Evolutionary conservation across 2,888 invertebrate genomes (phyloP), one percentile per base, ranked within the genome.

Genomic region (Thyatira batis): DNA sequence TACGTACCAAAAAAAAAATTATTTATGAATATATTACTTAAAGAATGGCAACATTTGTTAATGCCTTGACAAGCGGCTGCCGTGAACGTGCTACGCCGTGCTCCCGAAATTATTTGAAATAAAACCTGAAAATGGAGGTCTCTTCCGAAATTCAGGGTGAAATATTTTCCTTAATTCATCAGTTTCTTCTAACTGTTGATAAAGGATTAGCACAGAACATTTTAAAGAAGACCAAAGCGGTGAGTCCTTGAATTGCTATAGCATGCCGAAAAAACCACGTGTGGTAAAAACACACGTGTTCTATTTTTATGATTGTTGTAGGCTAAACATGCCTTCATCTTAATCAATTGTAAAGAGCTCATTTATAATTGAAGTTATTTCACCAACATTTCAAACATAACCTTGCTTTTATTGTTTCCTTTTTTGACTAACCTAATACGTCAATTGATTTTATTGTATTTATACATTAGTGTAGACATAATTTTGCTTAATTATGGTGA

Each of bases 211-310:
- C 96, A 0, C 92, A 93, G 70, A 92, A 94, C 50, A 96, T 95
- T 76, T 93, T 95, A 72, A 93, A 94, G 71, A 95, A 95, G 87
- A 93, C 94, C 0, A 96, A 96, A 80, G 94, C 95, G 88, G 96
- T 96, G 93, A 95, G 96, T 93, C 54, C 49, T 50, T 46, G 1
- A 17, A 17, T 45, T 54, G 45, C 52, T 63, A 57, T 59, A 54
- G 13, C 46, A 23, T 13, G 46, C 48, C 48, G 27, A 45, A 58
- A 68, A 65, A 63, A 85, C 87, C 89, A 89, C 89, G 88, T 90
- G 86, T 82, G 77, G 67, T 62, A 56, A 30, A 30, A 45, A 55
- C 74, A 80, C 89, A 87, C 83, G 89, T 89, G 87, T 73, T 78
- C 54, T 39, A 30, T 43, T 20, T 48, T n/a, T 49, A 13, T n/a